Evolutionary conservation across 2,797 vertebrate species (phyloP).

Genomic region (Rhinichthys osculus): DNA sequence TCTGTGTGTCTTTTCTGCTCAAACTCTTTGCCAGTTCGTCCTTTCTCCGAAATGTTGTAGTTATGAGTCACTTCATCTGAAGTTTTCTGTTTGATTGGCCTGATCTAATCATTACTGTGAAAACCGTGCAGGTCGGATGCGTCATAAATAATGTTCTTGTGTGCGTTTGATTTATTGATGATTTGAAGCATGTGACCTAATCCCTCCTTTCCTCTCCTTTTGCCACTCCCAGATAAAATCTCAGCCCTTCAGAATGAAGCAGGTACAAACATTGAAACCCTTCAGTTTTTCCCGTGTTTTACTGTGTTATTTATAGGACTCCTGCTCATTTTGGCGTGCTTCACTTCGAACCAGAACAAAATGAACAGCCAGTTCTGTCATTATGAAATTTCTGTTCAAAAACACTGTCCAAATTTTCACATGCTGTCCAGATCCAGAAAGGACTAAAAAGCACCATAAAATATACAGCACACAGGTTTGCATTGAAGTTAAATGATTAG

Average conservation of each 20-base stretch:
- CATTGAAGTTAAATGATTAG: background rate
- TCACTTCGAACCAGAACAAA: constrained; percentile 32
- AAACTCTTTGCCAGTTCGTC: background rate
- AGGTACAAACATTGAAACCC: constrained; percentile 82
- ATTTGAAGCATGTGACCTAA: constrained; percentile 54
- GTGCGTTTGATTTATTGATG: constrained; percentile 19
- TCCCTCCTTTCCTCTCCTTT: constrained; percentile 60
- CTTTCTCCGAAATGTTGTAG: background rate
- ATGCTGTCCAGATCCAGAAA: constrained; percentile 20
- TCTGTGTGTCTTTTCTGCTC: constrained; percentile 19
- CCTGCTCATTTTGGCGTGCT: constrained; percentile 39
- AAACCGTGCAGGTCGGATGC: constrained; percentile 31
- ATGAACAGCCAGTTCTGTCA: constrained; percentile 33
- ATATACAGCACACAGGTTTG: background rate
- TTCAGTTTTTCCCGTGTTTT: constrained; percentile 39
- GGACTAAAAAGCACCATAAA: background rate
- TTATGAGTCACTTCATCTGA: background rate
- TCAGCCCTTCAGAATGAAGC: constrained; percentile 85
- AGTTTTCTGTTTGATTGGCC: constrained; percentile 12
- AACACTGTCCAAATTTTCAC: constrained; percentile 28
- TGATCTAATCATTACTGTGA: constrained; percentile 25
- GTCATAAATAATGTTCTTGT: background rate
- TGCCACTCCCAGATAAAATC: constrained; percentile 76
- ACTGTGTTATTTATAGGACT: constrained; percentile 20
- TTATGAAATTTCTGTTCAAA: constrained; percentile 11